Conservation (phyloP, 1,140 invertebrate species). For the Drosophila takahashii region DNA sequence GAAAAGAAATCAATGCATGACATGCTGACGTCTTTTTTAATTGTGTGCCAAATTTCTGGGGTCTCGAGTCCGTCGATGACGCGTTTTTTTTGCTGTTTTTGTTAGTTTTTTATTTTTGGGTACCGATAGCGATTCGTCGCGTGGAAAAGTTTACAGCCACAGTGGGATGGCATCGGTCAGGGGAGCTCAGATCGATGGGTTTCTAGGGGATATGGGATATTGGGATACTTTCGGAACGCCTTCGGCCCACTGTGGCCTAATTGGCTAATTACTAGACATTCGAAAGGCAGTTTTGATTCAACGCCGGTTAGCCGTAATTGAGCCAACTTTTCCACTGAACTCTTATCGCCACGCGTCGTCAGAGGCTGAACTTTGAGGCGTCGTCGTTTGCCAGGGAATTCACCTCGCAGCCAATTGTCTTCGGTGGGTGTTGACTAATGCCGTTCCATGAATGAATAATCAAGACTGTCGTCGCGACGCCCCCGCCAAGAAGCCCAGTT, state of each 20-base stretch:
- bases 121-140: conserved; percentile 22
- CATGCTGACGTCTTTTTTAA: background rate
- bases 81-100: conserved; percentile 2
- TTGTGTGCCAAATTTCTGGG: background rate
- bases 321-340: conserved; percentile 47
- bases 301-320: conserved; percentile 38
- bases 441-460: conserved; percentile 49
- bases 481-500: background rate
- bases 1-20: conserved; percentile 18
- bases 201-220: too few relatives aligned
- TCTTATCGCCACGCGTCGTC: conserved; percentile 42
- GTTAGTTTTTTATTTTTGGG: background rate
- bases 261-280: conserved; percentile 10
- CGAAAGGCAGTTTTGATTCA: conserved; percentile 37
- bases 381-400: conserved; percentile 21
- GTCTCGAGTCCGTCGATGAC: conserved; percentile 13
- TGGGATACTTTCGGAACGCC: rapidly evolving
- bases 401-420: conserved; percentile 36
- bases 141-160: conserved; percentile 25
- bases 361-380: conserved; percentile 42
- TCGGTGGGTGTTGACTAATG: conserved; percentile 49
- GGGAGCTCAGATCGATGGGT: background rate
- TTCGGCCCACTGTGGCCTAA: conserved; percentile 6
- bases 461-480: conserved; percentile 1
- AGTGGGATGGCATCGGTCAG: background rate